Evolutionary conservation across 2,113 vertebrate genomes (phyloP), one percentile per base, ranked within the genome.

Genomic region (Cebus imitator): DNA sequence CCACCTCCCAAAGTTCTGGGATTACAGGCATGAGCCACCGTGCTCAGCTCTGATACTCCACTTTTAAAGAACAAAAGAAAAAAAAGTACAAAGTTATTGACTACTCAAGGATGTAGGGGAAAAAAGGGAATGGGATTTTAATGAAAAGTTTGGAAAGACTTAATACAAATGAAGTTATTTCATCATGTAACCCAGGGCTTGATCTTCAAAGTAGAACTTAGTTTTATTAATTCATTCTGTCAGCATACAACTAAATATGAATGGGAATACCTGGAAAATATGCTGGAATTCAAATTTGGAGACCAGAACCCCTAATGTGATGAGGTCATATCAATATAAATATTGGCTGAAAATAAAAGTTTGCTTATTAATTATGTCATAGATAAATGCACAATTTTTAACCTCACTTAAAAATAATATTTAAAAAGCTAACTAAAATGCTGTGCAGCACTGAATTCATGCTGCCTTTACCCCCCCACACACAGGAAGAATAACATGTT

Each of bases 401-500:
- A 6, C 12, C 61, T 86, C 17, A 40, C 23, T 80, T 57, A 76
- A 30, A 79, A 95, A 82, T 58, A 50, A 55, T 25, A 86, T 45
- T 91, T 72, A 21, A 66, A 68, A 96, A 86, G 10, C 72, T 57
- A 83, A 95, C 6, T 35, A 40, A 89, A 94, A 68, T 40, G 17
- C 55, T 58, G 8, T 3, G 45, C 6, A 52, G 40, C 10, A 14
- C 2, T 73, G 9, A 82, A 37, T 57, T 91, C 72, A 73, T 12
- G 8, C 23, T 8, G 18, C 10, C 0, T 8, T 58, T 16, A 18
- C 5, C 2, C 35, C 25, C 3, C 48, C 11, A 83, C n/a, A 40
- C 7, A 6, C 52, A 80, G 72, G 23, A 89, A 87, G 21, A 35
- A 68, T 64, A 87, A 30, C 20, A 45, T 21, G 20, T 25, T 52